Percentiles rank a stretch among this genome's conserved stretches.
These are phyloP conservation scores for Girardia tigrina DNA, from an alignment of 2,888 invertebrate genomes.

Conservation along the genomic window DNA sequence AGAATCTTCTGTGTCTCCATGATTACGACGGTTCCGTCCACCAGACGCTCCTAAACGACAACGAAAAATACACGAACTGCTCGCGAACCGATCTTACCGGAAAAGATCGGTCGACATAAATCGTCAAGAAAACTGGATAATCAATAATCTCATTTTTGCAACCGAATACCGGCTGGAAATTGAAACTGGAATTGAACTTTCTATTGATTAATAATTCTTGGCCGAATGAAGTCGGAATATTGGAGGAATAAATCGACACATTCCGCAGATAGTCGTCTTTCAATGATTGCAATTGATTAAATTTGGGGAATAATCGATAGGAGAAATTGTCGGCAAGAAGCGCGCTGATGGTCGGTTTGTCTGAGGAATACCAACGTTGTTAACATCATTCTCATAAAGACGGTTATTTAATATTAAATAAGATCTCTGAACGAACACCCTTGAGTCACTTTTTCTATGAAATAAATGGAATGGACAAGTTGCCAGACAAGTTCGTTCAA, in stretches of 20 bases:
- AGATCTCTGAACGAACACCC: too few relatives aligned
- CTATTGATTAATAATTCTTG: background rate
- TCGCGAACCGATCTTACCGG: too few relatives aligned
- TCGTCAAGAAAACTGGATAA: background rate
- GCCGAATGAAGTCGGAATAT: background rate
- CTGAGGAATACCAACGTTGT: too few relatives aligned
- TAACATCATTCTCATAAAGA: too few relatives aligned
- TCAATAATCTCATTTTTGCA: background rate
- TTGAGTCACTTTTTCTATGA: too few relatives aligned
- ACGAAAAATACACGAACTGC: too few relatives aligned
- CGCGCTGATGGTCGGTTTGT: background rate
- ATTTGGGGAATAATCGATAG: too few relatives aligned
- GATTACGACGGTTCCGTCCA: background rate
- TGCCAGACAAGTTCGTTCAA: too few relatives aligned
- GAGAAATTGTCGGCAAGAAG: background rate
- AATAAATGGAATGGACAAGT: too few relatives aligned
- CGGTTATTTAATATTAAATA: too few relatives aligned
- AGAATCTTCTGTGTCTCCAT: background rate
- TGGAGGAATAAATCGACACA: background rate
- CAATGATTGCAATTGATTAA: background rate
- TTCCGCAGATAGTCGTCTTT: background rate
- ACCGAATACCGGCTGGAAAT: background rate
- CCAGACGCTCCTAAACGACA: background rate
- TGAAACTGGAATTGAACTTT: background rate
- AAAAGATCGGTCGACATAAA: background rate